These are phyloP conservation scores for Cabera pusaria DNA, from an alignment of 2,888 invertebrate genomes.

Conservation along the genomic window DNA sequence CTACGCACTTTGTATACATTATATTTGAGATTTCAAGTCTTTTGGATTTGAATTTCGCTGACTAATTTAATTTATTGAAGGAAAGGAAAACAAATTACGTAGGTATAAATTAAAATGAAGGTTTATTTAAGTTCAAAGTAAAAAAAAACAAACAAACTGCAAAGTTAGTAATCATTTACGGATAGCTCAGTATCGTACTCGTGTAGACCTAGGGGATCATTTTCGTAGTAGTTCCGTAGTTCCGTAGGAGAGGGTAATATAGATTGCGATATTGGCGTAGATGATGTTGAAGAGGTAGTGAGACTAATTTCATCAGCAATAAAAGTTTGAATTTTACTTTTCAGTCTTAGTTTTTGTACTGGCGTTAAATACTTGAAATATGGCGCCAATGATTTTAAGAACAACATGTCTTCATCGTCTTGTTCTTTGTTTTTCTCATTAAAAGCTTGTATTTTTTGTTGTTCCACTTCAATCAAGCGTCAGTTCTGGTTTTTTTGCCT, in stretches of 20 bases:
- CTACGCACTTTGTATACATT: conserved; percentile 20
- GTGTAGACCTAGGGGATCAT: conserved; percentile 17
- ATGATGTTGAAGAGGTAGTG: conserved; percentile 16
- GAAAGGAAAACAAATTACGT: conserved; percentile 21
- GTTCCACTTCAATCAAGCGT: no score
- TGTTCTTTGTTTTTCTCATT: no score
- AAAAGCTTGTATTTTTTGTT: no score
- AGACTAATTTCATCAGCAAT: conserved; percentile 20
- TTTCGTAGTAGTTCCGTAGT: conserved; percentile 21
- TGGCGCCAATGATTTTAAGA: conserved; percentile 21
- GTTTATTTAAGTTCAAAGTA: conserved; percentile 23
- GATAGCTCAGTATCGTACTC: conserved; percentile 22
- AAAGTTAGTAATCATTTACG: conserved; percentile 21
- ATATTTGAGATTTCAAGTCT: conserved; percentile 23
- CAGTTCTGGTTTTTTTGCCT: no score
- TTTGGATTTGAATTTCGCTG: conserved; percentile 22
- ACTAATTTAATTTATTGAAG: conserved; percentile 23
- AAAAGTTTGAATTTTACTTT: conserved; percentile 18
- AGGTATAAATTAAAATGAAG: no score
- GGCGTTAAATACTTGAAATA: conserved; percentile 21
- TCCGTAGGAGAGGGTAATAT: conserved; percentile 20
- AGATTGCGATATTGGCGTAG: conserved; percentile 19
- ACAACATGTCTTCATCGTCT: conserved; percentile 18
- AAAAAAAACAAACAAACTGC: conserved; percentile 22
- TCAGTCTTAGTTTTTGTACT: conserved; percentile 22